Percentiles rank a stretch among this genome's conserved stretches.
These are phyloP conservation scores for Puntigrus tetrazona DNA, from an alignment of 2,113 vertebrate species.

Conservation along the genomic window DNA sequence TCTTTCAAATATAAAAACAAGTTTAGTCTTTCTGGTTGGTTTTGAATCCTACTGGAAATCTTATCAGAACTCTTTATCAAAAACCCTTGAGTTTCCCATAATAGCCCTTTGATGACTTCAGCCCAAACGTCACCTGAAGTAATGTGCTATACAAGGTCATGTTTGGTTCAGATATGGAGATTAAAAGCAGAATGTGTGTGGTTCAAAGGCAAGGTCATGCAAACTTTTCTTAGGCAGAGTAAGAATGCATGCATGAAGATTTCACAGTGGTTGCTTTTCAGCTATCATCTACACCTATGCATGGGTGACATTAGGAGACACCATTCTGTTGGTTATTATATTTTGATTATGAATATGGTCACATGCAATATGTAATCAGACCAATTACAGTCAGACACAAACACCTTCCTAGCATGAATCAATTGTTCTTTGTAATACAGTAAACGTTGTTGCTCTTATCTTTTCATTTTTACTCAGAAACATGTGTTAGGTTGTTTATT, in stretches of 20 bases:
- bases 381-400: background rate
- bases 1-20: background rate
- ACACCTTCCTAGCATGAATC: background rate
- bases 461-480: background rate
- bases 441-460: background rate
- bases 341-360: background rate
- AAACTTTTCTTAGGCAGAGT: constrained; percentile 10
- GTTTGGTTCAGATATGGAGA: constrained; percentile 10
- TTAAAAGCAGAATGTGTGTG: constrained; percentile 12
- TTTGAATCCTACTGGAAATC: constrained; percentile 22
- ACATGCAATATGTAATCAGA: background rate
- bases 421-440: background rate
- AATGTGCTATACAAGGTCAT: constrained; percentile 19
- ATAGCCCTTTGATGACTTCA: constrained; percentile 10
- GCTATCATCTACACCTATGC: constrained; percentile 7
- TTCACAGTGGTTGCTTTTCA: constrained; percentile 50
- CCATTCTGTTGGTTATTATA: constrained; percentile 7
- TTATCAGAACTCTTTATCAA: constrained; percentile 17
- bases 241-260: constrained; percentile 40
- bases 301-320: background rate
- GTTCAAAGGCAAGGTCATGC: constrained; percentile 20
- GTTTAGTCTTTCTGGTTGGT: constrained; percentile 22
- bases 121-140: background rate
- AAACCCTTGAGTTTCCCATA: constrained; percentile 12
- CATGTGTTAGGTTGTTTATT: background rate